These are phyloP conservation scores for Sycobia sp. DNA, from an alignment of 1,140 invertebrate genomes.

Conservation along the genomic window DNA sequence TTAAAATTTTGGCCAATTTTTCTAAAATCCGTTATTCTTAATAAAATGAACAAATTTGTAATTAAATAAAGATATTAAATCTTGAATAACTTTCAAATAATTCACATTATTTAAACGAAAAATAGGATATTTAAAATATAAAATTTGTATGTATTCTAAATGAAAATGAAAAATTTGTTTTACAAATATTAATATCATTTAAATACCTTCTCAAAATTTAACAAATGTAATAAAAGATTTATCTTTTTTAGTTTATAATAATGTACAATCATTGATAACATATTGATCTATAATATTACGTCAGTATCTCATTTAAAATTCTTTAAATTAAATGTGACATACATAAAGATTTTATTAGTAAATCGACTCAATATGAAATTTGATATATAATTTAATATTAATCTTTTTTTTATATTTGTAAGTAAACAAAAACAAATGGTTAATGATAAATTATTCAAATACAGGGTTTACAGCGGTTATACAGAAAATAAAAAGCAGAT, in stretches of 20 bases:
- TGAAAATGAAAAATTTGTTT: too few relatives aligned
- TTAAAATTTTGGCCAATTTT: background rate
- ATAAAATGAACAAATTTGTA: background rate
- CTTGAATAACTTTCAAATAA: too few relatives aligned
- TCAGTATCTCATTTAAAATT: background rate
- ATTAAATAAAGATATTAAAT: too few relatives aligned
- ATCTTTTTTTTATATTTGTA: background rate
- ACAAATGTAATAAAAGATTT: too few relatives aligned
- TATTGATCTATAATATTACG: background rate
- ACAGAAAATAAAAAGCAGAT: slow-evolving; percentile 5
- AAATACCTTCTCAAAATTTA: too few relatives aligned
- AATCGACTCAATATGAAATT: background rate
- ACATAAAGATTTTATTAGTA: background rate
- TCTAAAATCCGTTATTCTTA: background rate
- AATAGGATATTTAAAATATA: too few relatives aligned
- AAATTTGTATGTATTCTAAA: too few relatives aligned
- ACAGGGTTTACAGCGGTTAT: slow-evolving; percentile 1
- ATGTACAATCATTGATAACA: background rate
- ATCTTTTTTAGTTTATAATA: background rate
- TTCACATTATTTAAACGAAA: too few relatives aligned
- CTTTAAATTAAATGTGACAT: background rate
- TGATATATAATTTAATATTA: background rate
- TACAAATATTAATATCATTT: too few relatives aligned
- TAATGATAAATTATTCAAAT: background rate
- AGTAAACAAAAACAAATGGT: background rate